Base-by-base conservation (phyloP, 92 coral and sea anemone species). In the Siderastrea siderea region DNA sequence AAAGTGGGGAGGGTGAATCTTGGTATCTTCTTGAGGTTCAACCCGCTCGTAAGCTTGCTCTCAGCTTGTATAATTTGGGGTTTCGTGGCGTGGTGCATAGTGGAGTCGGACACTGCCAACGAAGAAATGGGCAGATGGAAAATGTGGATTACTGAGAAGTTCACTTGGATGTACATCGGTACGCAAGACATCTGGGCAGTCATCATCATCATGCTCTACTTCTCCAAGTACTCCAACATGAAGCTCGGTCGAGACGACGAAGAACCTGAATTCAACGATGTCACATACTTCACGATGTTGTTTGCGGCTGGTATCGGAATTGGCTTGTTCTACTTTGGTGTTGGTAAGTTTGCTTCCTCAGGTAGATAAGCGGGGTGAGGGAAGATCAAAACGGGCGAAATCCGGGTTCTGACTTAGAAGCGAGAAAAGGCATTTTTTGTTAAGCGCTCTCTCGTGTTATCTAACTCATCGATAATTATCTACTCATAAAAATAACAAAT, bases 271-370 rank as follows among this genome's bases (percentile, higher is more conserved):
- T 96, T 86, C 83, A 87, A 90, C 62, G 98, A 96, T 66, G 95
- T 90, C 0, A 88, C 98, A 52, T 96, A 96, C 90, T 96, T 96
- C 85, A 94, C 97, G 10, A 96, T 96, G 98, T 61, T 96, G 88
- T 95, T 95, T 79, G 98, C 98, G 38, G 98, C 97, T 17, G 98
- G 98, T 0, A 93, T 96, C 15, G 98, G 98, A 15, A 95, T 94
- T 52, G 98, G 98, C 3, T 74, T 95, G 84, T 95, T 95, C 69
- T 95, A 89, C 93, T 95, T 93, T 60, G 98, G 98, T 54, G 96
- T 95, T 11, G 93, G 91, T 71, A 90, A 88, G 85, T 87, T 79
- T 59, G 58, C 45, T 46, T 70, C 53, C 3, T 68, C 10, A 68
- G 72, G 60, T 9, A 70, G n/a, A 2, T 1, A 38, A 13, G 26